Base-by-base conservation (phyloP, 1,140 invertebrate genomes). In the Drosophila trapezifrons region DNA sequence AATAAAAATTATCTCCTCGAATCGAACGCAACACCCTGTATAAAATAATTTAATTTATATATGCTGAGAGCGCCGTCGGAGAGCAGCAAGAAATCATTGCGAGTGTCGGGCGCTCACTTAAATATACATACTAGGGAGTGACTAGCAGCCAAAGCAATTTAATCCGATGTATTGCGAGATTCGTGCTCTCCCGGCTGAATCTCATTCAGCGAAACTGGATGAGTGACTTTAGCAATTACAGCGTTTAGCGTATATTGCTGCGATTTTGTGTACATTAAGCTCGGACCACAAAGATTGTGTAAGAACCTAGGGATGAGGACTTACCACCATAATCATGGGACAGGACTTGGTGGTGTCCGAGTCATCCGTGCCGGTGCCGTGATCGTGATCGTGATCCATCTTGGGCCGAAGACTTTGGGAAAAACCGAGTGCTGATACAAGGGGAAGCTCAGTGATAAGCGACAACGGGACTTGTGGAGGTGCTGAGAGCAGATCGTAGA, bases 361-460 rank as follows among this genome's bases (percentile, higher is more conserved):
- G 18, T 52, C 59, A n/a, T 40, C 37, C 12, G 63, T 22, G 13
- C 65, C 66, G 47, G 64, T 37, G 7, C 62, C 70, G 55, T 86
- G 78, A 40, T 66, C 58, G 43, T 71, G 67, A 52, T 70, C 27
- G 45, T 84, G 80, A 54, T 80, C 81, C 69, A 78, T 85, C 29
- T 70, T 18, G 42, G 13, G 6, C 67, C 38, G 47, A 57, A 55
- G 46, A 17, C 32, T 35, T 13, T 10, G 29, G 79, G 40, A 47
- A 60, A 37, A 54, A 29, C 97, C 96, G 42, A 63, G 38, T 58
- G 20, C 18, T 38, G 38, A 45, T 54, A 27, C 18, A 4, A 15
- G 8, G 12, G 20, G 46, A 43, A 59, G 35, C 40, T 46, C 47
- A 51, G 43, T 69, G 72, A 89, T 77, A 72, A 76, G 58, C 43